Evolutionary conservation across 2,797 vertebrate genomes (phyloP), one percentile per base, ranked within the genome.

Genomic region (Enteromius fasciolatus): DNA sequence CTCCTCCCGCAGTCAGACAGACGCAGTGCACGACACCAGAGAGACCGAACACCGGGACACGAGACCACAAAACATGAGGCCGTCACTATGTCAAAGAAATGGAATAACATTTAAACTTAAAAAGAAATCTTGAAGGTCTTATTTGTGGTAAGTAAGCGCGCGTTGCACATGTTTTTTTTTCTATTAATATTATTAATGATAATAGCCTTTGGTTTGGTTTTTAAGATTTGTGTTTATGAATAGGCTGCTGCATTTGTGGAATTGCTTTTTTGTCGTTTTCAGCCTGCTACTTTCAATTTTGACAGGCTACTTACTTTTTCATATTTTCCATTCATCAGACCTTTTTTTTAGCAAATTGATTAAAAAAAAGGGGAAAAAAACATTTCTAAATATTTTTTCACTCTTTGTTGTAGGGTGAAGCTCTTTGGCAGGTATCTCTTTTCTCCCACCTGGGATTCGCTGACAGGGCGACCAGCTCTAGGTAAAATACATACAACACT

Each of bases 401-500:
- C 76, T 76, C 48, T 86, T 78, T 85, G 90, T 91, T 88, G 91
- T 90, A 89, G 93, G 80, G 90, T 90, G 90, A 83, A 90, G 89
- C 91, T 91, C 89, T 92, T 92, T 94, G 93, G 92, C 92, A 87
- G 87, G 85, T 83, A 15, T 31, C 28, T 31, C 28, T 89, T 89
- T 94, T 92, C 92, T 81, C 91, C 87, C 83, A 90, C 88, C 92
- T 91, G 90, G 92, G 92, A 91, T 85, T 90, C 88, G 89, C 92
- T 93, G 93, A 92, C 93, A 91, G 90, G 73, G 86, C 88, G 86
- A 91, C 90, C 86, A 77, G 87, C 72, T 87, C 88, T 84, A 91
- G 88, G 92, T 92, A 90, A 83, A 80, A 31, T 17, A 63, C 28
- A 23, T 57, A 11, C 11, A 57, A 57, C 52, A 61, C 79, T 39